phyloP scores from a whole-genome alignment of 2,797 vertebrate genomes.

The Protosalanx chinensis region DNA sequence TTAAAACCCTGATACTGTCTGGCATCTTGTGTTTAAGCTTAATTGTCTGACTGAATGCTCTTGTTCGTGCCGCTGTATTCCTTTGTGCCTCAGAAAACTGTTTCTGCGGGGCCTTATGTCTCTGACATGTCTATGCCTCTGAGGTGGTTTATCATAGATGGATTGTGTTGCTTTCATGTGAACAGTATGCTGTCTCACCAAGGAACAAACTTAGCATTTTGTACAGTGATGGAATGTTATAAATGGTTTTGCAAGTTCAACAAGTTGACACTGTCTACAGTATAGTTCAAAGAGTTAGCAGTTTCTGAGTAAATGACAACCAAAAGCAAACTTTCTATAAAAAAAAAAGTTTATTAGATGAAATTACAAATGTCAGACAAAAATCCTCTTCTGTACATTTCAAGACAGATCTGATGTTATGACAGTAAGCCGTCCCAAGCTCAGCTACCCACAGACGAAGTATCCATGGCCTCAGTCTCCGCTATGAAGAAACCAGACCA shows the following conservation, averaged over 20 bases:
- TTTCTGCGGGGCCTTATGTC: constrained; percentile 57
- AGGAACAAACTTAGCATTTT: constrained; percentile 64
- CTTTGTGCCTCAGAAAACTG: constrained; percentile 51
- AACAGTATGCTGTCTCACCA: constrained; percentile 26
- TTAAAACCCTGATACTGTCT: constrained; percentile 25
- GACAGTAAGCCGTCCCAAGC: constrained; percentile 8
- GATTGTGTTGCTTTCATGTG: constrained; percentile 57
- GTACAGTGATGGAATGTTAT: constrained; percentile 70
- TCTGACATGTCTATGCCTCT: constrained; percentile 19
- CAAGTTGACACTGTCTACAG: neutral
- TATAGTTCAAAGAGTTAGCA: neutral
- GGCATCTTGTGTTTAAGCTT: no score
- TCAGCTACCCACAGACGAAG: constrained; percentile 42
- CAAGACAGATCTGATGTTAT: constrained; percentile 44
- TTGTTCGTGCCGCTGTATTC: constrained; percentile 23
- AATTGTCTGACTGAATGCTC: constrained; percentile 37
- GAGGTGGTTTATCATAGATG: constrained; percentile 41
- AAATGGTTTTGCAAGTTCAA: constrained; percentile 69
- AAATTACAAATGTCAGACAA: constrained; percentile 67
- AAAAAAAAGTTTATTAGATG: constrained; percentile 67
- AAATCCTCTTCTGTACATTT: constrained; percentile 63
- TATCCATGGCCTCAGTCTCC: constrained; percentile 67
- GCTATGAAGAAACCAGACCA: constrained; percentile 52
- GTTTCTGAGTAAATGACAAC: neutral
- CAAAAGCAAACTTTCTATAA: constrained; percentile 35